Base-by-base conservation (phyloP, 2,888 invertebrate species). In the Volucella zonaria region DNA sequence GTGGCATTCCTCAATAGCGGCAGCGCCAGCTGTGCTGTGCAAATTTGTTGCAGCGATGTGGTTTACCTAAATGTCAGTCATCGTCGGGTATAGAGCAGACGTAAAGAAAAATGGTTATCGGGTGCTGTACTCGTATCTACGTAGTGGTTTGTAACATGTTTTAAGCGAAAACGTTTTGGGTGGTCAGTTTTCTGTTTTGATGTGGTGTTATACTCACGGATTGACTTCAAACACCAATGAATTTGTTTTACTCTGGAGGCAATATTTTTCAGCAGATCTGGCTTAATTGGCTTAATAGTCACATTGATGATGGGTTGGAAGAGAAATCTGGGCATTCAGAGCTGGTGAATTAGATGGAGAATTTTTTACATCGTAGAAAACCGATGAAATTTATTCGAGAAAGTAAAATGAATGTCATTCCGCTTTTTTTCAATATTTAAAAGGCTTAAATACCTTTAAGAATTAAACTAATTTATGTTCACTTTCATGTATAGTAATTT, bases 31-130 rank as follows among this genome's bases (percentile, higher is more conserved):
- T 73, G 79, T 64, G 64, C 52, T n/a, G 31, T 51, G 45, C 40
- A 10, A 49, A 67, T 82, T 67, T 38, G 49, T 49, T 71, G 71
- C 71, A 62, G 76, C 68, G 77, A 68, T 82, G 82, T 64, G 82
- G 82, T 67, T 75, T 79, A 79, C 75, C 79, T 42, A 67, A 79
- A 83, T 83, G 83, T 83, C 83, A 83, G 79, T 83, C 83, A 83
- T 38, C 59, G 49, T 40, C 52, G 45, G 45, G 23, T 14, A 18
- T 15, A 45, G 54, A 64, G 56, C 42, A 15, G 68, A 31, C 23
- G 51, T 23, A 0, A 23, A 51, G 62, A 81, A 62, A 62, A 56
- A 56, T 54, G 59, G 52, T 59, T 43, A 14, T 31, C 11, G 78
- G 52, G 79, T 83, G 70, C 79, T 79, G 75, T 64, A 70, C 54